phyloP scores from a whole-genome alignment of 2,888 invertebrate species.

The Metallyticus violacea region DNA sequence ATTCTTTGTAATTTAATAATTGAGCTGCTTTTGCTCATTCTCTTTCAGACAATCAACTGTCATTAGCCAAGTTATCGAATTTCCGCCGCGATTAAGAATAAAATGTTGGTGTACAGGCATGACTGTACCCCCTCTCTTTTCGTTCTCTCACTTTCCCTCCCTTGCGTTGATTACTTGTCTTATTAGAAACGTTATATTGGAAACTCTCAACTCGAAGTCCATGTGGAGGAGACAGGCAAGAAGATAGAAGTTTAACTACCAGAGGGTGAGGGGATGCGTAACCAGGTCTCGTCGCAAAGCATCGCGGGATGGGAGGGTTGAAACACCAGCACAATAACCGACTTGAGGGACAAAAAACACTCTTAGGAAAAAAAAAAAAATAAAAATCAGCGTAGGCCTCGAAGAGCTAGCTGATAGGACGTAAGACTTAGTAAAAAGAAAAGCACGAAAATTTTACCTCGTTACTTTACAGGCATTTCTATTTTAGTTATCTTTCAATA shows the following conservation, averaged over 20 bases:
- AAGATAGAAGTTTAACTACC: not conserved
- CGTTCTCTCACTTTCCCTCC: not conserved
- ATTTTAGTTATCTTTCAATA: not conserved
- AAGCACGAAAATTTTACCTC: not conserved
- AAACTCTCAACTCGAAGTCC: not conserved
- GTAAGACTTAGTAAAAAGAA: not conserved
- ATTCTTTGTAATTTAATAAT: not conserved
- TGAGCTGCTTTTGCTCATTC: not conserved
- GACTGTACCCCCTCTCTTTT: not conserved
- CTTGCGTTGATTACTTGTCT: conserved; percentile 4
- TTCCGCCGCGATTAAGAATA: not conserved
- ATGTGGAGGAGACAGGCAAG: not conserved
- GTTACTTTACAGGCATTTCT: not conserved
- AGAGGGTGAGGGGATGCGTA: not conserved
- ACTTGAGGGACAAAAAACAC: not conserved
- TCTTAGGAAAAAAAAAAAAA: not conserved
- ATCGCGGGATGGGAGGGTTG: too few species aligned
- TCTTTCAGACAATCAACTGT: not conserved
- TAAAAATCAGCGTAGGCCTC: not conserved
- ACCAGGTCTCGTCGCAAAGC: not conserved
- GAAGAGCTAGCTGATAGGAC: not conserved
- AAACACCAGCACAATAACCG: not conserved
- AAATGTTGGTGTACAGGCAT: not conserved
- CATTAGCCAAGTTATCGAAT: too few species aligned
- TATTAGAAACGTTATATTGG: conserved; percentile 7